These are phyloP conservation scores for Nemotelus pantherinus DNA, from an alignment of 2,888 invertebrate species.

Conservation along the genomic window DNA sequence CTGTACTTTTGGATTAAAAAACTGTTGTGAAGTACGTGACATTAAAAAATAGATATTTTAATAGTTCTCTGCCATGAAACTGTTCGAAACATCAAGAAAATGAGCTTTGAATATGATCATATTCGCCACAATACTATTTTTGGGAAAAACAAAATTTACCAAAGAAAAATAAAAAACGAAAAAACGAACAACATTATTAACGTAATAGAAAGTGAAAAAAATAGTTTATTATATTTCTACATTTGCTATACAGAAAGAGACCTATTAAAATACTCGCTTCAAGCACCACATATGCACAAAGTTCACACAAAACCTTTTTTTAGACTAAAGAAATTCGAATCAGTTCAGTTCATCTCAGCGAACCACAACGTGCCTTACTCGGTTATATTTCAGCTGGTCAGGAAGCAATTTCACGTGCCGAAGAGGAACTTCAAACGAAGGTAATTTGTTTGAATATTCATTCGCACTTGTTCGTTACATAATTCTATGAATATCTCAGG, in stretches of 20 bases:
- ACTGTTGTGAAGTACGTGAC: conserved; percentile 17
- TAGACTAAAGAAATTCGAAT: conserved; percentile 71
- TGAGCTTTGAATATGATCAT: no score
- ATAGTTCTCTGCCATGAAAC: neutral
- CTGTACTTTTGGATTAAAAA: conserved; percentile 4
- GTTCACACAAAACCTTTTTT: conserved; percentile 29
- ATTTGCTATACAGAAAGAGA: no score
- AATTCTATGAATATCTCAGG: conserved; percentile 56
- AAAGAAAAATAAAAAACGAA: no score
- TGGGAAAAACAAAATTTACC: no score
- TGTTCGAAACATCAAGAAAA: no score
- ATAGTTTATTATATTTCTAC: no score
- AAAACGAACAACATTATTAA: no score
- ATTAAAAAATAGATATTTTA: neutral
- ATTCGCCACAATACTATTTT: no score
- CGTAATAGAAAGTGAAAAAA: no score
- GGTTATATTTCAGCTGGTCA: conserved; percentile 91
- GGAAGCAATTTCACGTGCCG: conserved; percentile 86
- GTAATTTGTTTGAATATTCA: conserved; percentile 53
- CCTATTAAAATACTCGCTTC: no score
- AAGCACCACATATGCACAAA: no score
- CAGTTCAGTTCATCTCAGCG: conserved; percentile 81
- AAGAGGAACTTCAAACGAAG: conserved; percentile 75
- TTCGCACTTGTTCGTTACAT: neutral
- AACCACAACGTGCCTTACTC: conserved; percentile 92